These are phyloP conservation scores for Amphiprion ocellaris DNA, from an alignment of 2,113 vertebrate genomes.

Conservation along the genomic window DNA sequence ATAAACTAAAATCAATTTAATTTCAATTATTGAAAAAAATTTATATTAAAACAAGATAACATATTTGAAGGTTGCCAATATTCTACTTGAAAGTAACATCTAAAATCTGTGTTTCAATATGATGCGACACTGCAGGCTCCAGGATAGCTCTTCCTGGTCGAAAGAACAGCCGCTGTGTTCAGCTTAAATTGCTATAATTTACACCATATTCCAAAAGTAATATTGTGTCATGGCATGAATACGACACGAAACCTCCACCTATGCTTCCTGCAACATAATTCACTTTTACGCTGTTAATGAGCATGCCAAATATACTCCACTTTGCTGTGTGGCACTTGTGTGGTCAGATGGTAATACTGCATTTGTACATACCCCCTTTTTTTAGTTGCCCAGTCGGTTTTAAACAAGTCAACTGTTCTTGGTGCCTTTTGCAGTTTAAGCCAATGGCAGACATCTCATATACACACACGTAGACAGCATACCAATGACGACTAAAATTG, in stretches of 20 bases:
- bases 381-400: background rate
- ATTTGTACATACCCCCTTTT: background rate
- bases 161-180: constrained; percentile 12
- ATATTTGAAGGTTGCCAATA: background rate
- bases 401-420: background rate
- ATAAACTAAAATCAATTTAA: no score
- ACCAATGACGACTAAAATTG: background rate
- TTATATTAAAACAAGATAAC: background rate
- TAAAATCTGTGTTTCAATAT: background rate
- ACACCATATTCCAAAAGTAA: constrained; percentile 1
- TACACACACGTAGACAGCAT: background rate
- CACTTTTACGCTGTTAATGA: background rate
- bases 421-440: background rate
- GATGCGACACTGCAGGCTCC: background rate
- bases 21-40: no score
- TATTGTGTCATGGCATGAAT: constrained; percentile 5
- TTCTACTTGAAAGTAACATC: background rate
- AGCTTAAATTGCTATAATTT: background rate
- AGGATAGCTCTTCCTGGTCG: background rate
- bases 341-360: background rate
- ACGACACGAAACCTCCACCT: constrained; percentile 9
- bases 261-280: constrained; percentile 22
- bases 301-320: background rate
- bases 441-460: background rate
- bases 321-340: background rate